Evolutionary conservation across 2,888 invertebrate genomes (phyloP).

Genomic region (Diadegma fenestrale): DNA sequence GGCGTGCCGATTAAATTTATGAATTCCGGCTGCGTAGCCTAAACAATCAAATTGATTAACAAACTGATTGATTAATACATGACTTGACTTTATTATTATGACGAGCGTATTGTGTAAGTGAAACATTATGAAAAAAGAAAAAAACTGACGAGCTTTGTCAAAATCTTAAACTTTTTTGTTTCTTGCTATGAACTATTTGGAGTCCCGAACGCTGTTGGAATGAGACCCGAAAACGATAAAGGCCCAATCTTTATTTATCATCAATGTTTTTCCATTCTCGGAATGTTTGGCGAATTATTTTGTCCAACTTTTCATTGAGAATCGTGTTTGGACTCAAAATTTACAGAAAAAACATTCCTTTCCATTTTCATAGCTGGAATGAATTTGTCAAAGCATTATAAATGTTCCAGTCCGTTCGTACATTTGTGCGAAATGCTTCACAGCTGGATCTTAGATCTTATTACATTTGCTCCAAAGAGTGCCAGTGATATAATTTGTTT

Average conservation of each 20-base stretch:
- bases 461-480: not conserved
- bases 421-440: not conserved
- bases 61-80: not conserved
- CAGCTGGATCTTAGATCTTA: not conserved
- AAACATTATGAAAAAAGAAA: not conserved
- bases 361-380: not conserved
- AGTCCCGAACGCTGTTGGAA: not conserved
- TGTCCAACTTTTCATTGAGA: too few relatives aligned
- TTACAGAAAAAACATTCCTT: not conserved
- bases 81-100: not conserved
- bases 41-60: not conserved
- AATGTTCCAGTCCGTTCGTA: not conserved
- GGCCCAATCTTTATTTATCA: too few relatives aligned
- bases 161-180: not conserved
- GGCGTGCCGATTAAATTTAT: not conserved
- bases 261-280: too few relatives aligned
- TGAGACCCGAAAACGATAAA: not conserved
- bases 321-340: not conserved
- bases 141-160: not conserved
- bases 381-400: not conserved
- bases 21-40: not conserved
- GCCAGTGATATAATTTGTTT: not conserved
- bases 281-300: too few relatives aligned
- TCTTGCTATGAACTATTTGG: not conserved
- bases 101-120: not conserved